Conservation (phyloP, 2,113 vertebrate genomes). For the Pteropus alecto region DNA sequence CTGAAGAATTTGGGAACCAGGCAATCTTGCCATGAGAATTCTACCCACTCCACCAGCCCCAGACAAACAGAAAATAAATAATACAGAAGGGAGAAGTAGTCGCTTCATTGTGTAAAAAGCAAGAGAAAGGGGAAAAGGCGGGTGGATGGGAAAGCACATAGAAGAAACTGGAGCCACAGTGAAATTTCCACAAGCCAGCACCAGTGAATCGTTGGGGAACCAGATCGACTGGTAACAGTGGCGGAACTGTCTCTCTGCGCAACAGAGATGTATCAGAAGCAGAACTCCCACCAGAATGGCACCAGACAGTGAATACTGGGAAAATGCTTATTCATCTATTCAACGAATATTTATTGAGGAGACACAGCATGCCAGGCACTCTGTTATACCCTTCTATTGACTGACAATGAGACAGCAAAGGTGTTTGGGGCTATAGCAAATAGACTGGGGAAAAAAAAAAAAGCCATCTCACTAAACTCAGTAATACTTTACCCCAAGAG, state of each 20-base stretch:
- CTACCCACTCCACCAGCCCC: background rate
- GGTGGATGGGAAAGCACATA: background rate
- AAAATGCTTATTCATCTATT: background rate
- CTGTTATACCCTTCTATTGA: background rate
- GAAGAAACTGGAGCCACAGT: background rate
- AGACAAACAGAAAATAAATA: background rate
- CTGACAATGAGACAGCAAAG: background rate
- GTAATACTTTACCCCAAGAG: background rate
- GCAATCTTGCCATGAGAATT: background rate
- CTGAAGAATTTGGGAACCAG: constrained; percentile 3
- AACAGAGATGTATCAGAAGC: background rate
- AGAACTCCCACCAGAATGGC: background rate
- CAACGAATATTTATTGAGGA: background rate
- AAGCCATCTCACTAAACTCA: background rate
- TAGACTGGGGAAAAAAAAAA: background rate
- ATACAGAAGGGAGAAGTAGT: background rate
- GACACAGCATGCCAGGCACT: background rate
- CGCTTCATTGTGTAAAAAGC: background rate
- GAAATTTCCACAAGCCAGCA: background rate
- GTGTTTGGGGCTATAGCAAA: background rate
- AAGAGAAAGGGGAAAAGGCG: background rate
- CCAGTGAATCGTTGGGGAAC: background rate
- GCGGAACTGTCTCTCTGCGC: background rate
- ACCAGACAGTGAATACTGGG: background rate
- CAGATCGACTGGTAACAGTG: background rate